phyloP scores from a whole-genome alignment of 2,888 invertebrate species.

The Drosophila neoperkinsi region DNA sequence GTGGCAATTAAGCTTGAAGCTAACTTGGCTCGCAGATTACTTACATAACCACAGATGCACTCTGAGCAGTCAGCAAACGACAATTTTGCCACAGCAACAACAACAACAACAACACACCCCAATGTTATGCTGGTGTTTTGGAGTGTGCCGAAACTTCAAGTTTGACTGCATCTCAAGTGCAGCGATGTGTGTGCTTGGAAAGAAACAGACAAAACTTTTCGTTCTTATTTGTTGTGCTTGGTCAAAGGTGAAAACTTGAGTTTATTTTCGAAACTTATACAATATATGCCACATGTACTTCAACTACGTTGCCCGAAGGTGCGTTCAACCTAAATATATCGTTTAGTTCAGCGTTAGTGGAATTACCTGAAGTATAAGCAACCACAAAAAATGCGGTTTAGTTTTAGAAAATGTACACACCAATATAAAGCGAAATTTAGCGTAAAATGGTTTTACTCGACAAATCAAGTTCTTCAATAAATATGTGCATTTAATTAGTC shows the following conservation, averaged over 20 bases:
- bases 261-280: constrained; percentile 31
- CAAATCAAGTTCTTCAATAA: neutral
- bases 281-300: constrained; percentile 2
- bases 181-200: constrained; percentile 37
- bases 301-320: constrained; percentile 25
- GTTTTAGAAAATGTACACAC: neutral
- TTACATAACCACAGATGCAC: constrained; percentile 52
- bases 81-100: constrained; percentile 46
- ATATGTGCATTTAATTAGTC: neutral
- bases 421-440: neutral
- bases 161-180: constrained; percentile 51
- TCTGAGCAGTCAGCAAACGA: constrained; percentile 34
- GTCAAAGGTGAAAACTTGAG: constrained; percentile 67
- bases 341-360: constrained; percentile 24
- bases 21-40: constrained; percentile 59
- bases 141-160: constrained; percentile 40
- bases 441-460: neutral
- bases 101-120: constrained; percentile 3
- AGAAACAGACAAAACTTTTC: constrained; percentile 11
- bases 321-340: constrained; percentile 8
- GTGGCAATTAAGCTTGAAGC: constrained; percentile 70
- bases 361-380: constrained; percentile 7
- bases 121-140: constrained; percentile 15
- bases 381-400: neutral
- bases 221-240: constrained; percentile 29